phyloP scores from a whole-genome alignment of 2,888 invertebrate genomes.

The Drosophila barbarae region DNA sequence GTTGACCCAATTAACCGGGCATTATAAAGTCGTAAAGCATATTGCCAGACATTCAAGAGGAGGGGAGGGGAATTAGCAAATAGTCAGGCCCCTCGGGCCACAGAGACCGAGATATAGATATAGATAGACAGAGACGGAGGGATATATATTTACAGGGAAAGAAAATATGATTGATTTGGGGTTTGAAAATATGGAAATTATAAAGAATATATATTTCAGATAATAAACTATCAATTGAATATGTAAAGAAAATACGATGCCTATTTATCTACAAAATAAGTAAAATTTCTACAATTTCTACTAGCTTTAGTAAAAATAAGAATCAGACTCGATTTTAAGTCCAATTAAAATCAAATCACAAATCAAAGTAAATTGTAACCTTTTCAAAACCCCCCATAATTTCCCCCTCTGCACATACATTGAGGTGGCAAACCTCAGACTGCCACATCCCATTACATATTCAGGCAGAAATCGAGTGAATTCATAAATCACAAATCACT shows the following conservation, averaged over 20 bases:
- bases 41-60: conserved; percentile 34
- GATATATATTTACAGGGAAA: conserved; percentile 1
- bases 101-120: conserved; percentile 20
- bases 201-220: not conserved
- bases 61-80: conserved; percentile 62
- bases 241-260: not conserved
- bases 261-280: not conserved
- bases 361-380: too few species aligned
- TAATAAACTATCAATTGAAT: not conserved
- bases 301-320: not conserved
- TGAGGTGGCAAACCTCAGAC: conserved; percentile 21
- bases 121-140: conserved; percentile 1
- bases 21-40: conserved; percentile 67
- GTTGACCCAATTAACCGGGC: conserved; percentile 66
- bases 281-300: too few species aligned
- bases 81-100: conserved; percentile 47
- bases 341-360: not conserved
- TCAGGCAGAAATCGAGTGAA: conserved; percentile 59
- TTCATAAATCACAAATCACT: conserved; percentile 75
- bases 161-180: not conserved
- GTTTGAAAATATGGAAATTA: too few species aligned
- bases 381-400: not conserved
- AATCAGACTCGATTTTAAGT: not conserved
- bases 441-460: conserved; percentile 58
- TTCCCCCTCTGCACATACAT: not conserved